A percentile compares a stretch with the other conserved stretches of the same genome.
Conservation (phyloP, 2,888 invertebrate species). For the Iphiclides podalirius region DNA sequence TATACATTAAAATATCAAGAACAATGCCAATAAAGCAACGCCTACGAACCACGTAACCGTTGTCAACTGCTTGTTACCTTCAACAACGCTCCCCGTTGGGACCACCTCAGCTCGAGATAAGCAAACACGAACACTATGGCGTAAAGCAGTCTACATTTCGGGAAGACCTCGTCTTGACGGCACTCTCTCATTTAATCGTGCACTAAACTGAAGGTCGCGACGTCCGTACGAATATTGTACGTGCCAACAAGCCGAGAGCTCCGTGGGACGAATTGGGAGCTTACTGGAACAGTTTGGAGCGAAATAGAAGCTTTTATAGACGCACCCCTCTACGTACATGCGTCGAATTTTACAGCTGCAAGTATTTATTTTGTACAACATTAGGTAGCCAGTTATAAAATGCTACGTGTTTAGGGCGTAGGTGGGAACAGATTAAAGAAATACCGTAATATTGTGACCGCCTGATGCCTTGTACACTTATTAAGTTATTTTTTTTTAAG, state of each 20-base stretch:
- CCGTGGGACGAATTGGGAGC: too few relatives aligned
- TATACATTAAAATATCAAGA: too few relatives aligned
- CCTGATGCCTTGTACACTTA: too few relatives aligned
- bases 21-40: too few relatives aligned
- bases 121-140: slow-evolving; percentile 1
- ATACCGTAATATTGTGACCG: too few relatives aligned
- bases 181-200: slow-evolving; percentile 14
- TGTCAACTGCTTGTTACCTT: background rate
- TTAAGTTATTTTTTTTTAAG: too few relatives aligned
- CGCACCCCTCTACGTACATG: background rate
- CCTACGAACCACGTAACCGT: too few relatives aligned
- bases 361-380: background rate
- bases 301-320: background rate
- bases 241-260: background rate
- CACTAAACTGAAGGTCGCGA: background rate
- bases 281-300: slow-evolving; percentile 5
- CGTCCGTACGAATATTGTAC: background rate
- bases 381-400: background rate
- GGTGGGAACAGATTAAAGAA: too few relatives aligned
- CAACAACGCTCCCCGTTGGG: background rate
- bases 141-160: slow-evolving; percentile 15
- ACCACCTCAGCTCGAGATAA: background rate
- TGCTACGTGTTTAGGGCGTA: background rate
- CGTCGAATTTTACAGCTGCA: too few relatives aligned
- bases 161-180: background rate